Evolutionary conservation across 2,113 vertebrate species (phyloP), one percentile per base, ranked within the genome.

Genomic region (Corapipo altera): DNA sequence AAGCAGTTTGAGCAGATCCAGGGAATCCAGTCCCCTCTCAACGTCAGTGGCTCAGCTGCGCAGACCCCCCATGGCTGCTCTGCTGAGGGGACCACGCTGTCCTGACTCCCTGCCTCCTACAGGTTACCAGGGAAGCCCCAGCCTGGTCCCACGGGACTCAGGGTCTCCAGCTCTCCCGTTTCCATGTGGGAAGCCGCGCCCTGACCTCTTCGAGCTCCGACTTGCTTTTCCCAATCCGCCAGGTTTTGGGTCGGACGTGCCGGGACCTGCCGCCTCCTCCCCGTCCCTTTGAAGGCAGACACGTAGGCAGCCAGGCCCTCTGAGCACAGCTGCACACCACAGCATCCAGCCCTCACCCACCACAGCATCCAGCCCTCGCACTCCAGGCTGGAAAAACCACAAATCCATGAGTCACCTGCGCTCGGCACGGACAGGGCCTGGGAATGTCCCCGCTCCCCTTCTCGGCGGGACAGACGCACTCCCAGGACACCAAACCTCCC

Each of bases 131-230:
- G 49, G 22, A 27, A 88, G 64, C 11, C 83, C 6, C 28, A 33
- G 86, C 93, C 67, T 27, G 30, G 19, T 94, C 86, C 83, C 81
- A 71, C 0, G 8, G 88, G 57, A 61, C 69, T 55, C 9, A 2
- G 75, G 73, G 76, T 57, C 73, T 71, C 66, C 73, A 13, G 9
- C 1, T 28, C 48, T 73, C 37, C 81, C 0, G 0, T 18, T 55
- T 61, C 88, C 77, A 71, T n/a, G 61, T 3, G 91, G 93, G 94
- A 91, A 96, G 94, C 96, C 85, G 5, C 97, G 32, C 97, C 96
- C 93, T 80, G 91, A 92, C 91, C 89, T 44, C 85, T 67, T 97
- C 95, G 27, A 97, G 96, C 95, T 91, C 57, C 1, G 49, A 93
- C 97, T 96, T 95, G 96, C 82, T 70, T 67, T 67, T 66, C 85